Conservation (phyloP, 1,140 invertebrate species). For the Panagrolaimus sp. region DNA sequence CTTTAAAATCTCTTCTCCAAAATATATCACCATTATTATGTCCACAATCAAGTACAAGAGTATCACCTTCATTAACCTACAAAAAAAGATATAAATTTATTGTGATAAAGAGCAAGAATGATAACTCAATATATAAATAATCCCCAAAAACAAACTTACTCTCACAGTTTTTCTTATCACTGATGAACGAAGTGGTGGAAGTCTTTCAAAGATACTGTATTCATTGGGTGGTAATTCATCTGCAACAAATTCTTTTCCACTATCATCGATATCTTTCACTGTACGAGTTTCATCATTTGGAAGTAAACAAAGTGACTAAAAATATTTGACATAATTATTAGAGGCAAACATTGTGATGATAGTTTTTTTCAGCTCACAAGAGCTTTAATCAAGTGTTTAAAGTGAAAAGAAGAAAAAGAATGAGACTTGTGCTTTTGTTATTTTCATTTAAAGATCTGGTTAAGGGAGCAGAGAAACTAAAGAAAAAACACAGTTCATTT, state of each 20-base stretch:
- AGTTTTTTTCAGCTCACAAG: too few species aligned
- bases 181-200: background rate
- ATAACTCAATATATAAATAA: too few species aligned
- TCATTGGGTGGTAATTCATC: constrained; percentile 1
- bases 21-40: background rate
- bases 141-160: background rate
- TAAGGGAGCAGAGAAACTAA: too few species aligned
- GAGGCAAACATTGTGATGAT: too few species aligned
- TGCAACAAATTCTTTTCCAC: background rate
- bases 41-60: background rate
- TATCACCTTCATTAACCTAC: background rate
- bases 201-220: background rate
- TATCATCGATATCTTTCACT: constrained; percentile 2
- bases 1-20: constrained; percentile 2
- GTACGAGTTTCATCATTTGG: background rate
- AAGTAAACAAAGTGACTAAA: background rate
- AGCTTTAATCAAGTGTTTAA: too few species aligned
- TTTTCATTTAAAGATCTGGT: too few species aligned
- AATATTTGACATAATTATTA: too few species aligned
- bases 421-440: too few species aligned
- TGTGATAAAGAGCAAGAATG: too few species aligned
- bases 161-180: background rate
- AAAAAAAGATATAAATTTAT: too few species aligned
- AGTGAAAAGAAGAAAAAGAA: too few species aligned
- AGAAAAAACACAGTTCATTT: too few species aligned